Percentiles rank a stretch among this genome's conserved stretches.
phyloP scores from a whole-genome alignment of 2,888 invertebrate species.

The Empis stercorea region DNA sequence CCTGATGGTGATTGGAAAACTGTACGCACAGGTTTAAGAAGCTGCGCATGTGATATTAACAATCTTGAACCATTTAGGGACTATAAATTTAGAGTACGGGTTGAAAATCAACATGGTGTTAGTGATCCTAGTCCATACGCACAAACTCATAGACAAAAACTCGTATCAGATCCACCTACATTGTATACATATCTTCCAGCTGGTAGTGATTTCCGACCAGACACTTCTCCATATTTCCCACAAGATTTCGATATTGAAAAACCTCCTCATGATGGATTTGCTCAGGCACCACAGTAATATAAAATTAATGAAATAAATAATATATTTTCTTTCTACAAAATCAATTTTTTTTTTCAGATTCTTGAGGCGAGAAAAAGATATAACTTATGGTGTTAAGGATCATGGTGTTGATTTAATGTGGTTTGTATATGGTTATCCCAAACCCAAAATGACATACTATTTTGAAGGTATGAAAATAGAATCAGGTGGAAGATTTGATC shows the following conservation, averaged over 20 bases:
- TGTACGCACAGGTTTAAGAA: slow-evolving; percentile 69
- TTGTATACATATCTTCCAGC: slow-evolving; percentile 68
- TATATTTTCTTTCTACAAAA: neutral
- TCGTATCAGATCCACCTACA: slow-evolving; percentile 67
- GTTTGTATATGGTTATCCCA: slow-evolving; percentile 93
- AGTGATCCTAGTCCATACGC: slow-evolving; percentile 93
- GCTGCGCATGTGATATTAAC: slow-evolving; percentile 78
- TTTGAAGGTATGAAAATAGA: slow-evolving; percentile 74
- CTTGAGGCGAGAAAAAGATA: slow-evolving; percentile 72
- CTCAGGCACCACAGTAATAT: slow-evolving; percentile 56
- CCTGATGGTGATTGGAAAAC: slow-evolving; percentile 91
- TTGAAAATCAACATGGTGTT: slow-evolving; percentile 92
- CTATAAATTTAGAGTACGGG: slow-evolving; percentile 89
- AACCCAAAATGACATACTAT: slow-evolving; percentile 82
- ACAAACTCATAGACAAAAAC: slow-evolving; percentile 60
- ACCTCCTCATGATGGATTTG: slow-evolving; percentile 72
- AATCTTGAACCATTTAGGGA: slow-evolving; percentile 86
- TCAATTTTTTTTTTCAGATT: slow-evolving; percentile 44
- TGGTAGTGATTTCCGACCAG: slow-evolving; percentile 71
- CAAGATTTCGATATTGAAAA: slow-evolving; percentile 84
- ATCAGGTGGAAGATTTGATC: slow-evolving; percentile 71
- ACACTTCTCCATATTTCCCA: slow-evolving; percentile 76
- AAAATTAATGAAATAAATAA: no score
- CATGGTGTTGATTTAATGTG: slow-evolving; percentile 83
- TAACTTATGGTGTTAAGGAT: slow-evolving; percentile 84